Percentiles rank a stretch among this genome's conserved stretches.
phyloP scores from a whole-genome alignment of 2,888 invertebrate genomes.

The Mantis religiosa region DNA sequence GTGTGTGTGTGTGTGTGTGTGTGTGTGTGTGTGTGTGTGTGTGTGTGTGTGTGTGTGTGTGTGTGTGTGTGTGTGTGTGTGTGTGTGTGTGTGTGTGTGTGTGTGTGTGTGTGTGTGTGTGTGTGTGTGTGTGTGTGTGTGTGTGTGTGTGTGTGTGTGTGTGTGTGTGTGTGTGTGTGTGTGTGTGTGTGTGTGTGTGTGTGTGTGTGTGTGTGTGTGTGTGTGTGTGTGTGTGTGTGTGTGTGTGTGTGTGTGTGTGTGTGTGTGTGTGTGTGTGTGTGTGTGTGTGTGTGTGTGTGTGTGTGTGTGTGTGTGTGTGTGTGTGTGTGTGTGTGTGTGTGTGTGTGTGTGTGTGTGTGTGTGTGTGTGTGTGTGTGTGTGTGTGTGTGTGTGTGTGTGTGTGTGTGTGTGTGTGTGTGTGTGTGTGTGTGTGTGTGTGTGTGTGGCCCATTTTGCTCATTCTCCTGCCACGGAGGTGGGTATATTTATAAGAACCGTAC shows the following conservation, averaged over 20 bases:
- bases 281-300: background rate
- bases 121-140: background rate
- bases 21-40: background rate
- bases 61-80: background rate
- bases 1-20: background rate
- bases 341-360: background rate
- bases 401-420: background rate
- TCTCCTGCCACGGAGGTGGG: background rate
- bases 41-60: background rate
- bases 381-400: background rate
- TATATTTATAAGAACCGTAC: background rate
- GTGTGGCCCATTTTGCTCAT: background rate
- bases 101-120: background rate
- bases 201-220: background rate
- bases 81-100: background rate
- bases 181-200: background rate
- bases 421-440: background rate
- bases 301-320: background rate
- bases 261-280: background rate
- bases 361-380: background rate
- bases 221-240: background rate
- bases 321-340: background rate
- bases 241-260: background rate
- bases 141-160: background rate
- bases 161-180: background rate